These are phyloP conservation scores for Bos taurus DNA, from an alignment of 2,113 vertebrate species.

Conservation along the genomic window DNA sequence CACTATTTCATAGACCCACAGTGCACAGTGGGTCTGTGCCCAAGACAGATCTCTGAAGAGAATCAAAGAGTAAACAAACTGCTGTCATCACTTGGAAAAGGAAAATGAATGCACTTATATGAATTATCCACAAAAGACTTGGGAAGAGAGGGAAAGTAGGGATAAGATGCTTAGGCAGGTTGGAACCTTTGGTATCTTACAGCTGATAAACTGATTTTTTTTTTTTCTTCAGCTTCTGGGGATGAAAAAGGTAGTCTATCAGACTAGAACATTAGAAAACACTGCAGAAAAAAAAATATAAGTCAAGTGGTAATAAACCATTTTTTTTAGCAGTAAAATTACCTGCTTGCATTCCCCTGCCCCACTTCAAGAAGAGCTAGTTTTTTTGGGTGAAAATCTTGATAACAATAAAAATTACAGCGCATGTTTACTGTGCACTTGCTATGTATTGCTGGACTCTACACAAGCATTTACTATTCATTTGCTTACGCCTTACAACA, in stretches of 20 bases:
- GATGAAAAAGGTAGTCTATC: background rate
- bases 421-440: background rate
- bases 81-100: background rate
- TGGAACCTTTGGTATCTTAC: background rate
- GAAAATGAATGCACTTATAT: background rate
- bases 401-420: background rate
- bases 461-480: rapidly evolving
- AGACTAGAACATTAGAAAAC: background rate
- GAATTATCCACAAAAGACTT: background rate
- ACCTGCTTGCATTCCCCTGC: background rate
- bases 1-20: background rate
- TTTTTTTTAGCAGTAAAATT: background rate
- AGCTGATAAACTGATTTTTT: background rate
- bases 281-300: background rate
- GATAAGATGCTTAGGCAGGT: background rate
- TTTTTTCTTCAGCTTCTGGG: background rate
- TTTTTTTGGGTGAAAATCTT: no score
- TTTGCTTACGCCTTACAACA: background rate
- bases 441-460: background rate
- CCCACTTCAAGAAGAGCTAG: background rate
- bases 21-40: background rate
- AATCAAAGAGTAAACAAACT: background rate
- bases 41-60: background rate
- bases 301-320: no score
- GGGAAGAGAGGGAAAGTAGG: background rate